phyloP scores from a whole-genome alignment of 1,140 invertebrate species.

The Trypoxylus dichotomus region DNA sequence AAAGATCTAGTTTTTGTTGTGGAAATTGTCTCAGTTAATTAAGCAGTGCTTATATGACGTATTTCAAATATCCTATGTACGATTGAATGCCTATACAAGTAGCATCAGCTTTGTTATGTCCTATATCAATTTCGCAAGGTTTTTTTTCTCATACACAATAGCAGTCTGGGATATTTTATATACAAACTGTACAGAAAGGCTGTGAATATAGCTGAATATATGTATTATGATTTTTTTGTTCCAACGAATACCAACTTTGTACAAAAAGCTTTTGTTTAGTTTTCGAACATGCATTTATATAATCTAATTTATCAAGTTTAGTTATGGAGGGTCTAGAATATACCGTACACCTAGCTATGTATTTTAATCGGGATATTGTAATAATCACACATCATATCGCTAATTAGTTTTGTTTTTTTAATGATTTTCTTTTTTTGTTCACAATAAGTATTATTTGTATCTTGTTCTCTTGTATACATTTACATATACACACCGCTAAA shows the following conservation, averaged over 20 bases:
- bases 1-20: no score
- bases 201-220: constrained; percentile 30
- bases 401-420: neutral
- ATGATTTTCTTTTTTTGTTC: neutral
- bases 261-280: constrained; percentile 52
- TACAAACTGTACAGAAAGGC: constrained; percentile 27
- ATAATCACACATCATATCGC: constrained; percentile 32
- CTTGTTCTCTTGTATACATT: constrained; percentile 23
- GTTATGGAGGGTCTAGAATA: constrained; percentile 52
- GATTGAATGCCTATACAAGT: no score
- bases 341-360: constrained; percentile 50
- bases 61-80: no score
- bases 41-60: no score
- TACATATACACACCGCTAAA: constrained; percentile 9
- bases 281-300: constrained; percentile 50
- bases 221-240: constrained; percentile 27
- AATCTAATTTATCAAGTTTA: constrained; percentile 51
- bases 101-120: no score
- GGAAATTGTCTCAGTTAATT: no score
- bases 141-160: neutral
- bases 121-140: no score
- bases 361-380: constrained; percentile 42
- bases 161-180: constrained; percentile 19
- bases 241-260: constrained; percentile 45
- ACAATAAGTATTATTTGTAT: neutral